These are phyloP conservation scores for Xiphorhynchus erythropygius DNA, from an alignment of 2,797 vertebrate genomes.

Conservation along the genomic window DNA sequence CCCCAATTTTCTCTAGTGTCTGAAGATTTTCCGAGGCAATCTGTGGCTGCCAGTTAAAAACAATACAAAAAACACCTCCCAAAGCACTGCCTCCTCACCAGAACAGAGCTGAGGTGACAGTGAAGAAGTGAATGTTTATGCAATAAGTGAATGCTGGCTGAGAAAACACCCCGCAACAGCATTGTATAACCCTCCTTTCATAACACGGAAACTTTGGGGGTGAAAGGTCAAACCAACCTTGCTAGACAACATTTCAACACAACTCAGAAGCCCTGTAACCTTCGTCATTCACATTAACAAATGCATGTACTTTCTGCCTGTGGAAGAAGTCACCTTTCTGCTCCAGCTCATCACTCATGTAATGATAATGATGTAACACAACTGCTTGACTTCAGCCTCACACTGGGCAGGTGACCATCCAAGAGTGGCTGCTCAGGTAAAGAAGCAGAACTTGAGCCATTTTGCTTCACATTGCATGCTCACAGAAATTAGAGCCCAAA, in stretches of 20 bases:
- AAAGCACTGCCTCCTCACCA: neutral
- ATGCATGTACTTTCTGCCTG: neutral
- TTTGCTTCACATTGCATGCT: neutral
- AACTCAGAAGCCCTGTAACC: neutral
- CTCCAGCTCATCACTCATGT: rapidly evolving
- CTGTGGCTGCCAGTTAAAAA: neutral
- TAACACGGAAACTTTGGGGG: neutral
- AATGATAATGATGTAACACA: neutral
- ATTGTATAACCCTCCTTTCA: neutral
- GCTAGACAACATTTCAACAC: neutral
- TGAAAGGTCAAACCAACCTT: neutral
- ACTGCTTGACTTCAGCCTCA: neutral
- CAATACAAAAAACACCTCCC: neutral
- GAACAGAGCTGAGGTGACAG: neutral
- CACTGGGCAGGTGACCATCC: neutral
- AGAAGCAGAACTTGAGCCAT: neutral
- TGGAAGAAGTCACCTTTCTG: neutral
- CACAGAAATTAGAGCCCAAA: neutral
- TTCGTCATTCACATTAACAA: neutral
- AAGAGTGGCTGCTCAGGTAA: neutral
- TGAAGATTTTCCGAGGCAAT: neutral
- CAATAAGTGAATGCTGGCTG: neutral
- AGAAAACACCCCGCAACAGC: neutral
- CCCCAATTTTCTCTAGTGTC: neutral
- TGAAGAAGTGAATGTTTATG: neutral